Evolutionary conservation across 2,888 invertebrate genomes (phyloP).

Genomic region (Slavum lentiscoides): DNA sequence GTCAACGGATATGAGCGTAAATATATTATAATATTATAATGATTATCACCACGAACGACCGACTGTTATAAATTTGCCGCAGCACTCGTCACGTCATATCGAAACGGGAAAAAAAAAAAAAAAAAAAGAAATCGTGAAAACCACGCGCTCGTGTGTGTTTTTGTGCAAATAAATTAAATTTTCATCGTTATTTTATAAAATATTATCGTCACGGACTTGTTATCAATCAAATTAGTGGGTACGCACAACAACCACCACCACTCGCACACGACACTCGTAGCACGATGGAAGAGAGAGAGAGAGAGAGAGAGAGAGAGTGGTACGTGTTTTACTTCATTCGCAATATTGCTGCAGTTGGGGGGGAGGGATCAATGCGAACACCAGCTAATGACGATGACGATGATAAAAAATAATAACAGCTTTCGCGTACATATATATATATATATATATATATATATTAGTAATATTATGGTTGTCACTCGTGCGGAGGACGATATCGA

Average conservation of each 20-base stretch:
- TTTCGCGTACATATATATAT: no score
- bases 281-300: no score
- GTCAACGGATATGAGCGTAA: neutral
- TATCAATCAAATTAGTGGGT: neutral
- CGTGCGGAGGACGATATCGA: no score
- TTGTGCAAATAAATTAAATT: conserved; percentile 5
- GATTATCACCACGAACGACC: neutral
- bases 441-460: no score
- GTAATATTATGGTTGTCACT: no score
- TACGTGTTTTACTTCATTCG: no score
- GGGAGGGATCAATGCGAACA: no score
- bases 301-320: no score
- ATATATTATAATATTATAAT: neutral
- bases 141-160: neutral
- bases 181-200: neutral
- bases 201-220: neutral
- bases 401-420: no score
- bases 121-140: neutral
- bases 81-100: neutral
- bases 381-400: no score
- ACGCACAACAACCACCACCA: neutral
- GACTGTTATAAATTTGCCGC: neutral
- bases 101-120: neutral
- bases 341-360: no score
- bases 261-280: neutral